Base-by-base conservation (phyloP, 2,888 invertebrate genomes). In the Syritta pipiens region DNA sequence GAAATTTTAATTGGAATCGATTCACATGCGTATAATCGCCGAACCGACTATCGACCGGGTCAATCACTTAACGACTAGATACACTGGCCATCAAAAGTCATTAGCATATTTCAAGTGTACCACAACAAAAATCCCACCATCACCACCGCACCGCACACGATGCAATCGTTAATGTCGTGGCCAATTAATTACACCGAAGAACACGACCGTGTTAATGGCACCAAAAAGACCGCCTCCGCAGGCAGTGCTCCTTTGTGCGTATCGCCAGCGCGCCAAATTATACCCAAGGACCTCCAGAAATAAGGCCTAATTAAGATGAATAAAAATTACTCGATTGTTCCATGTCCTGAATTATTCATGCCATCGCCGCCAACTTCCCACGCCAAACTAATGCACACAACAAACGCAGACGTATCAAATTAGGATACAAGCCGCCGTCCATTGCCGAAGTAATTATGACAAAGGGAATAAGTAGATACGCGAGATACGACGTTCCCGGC, bases 261-360 rank as follows among this genome's bases (percentile, higher is more conserved):
- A 67, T 67, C 59, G 77, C 40, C 53, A 40, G 44, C 55, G 44
- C 35, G 28, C 48, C 49, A 69, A 71, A 77, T 77, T 77, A 72
- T 49, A 59, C 37, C n/a, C 9, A 44, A 42, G 10, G 3, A 37
- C 51, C 53, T 28, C 35, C 28, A 48, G 51, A 71, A 71, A 77
- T 65, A 48, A 53, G 60, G 42, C 77, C 72, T 72, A 77, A 77
- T 72, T 77, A 77, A 77, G 72, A 77, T 60, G 59, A 77, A 77
- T 77, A 77, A 77, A 72, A 77, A 72, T 77, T 65, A 77, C 77
- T 60, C 57, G 46, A 77, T 59, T 71, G 42, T 71, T 63, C 44
- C 62, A 72, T 60, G 77, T 46, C 17, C 30, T 72, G 77, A 77
- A 77, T 77, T 72, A 77, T 77, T 77, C 65, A 77, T 77, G 72